These are phyloP conservation scores for Bryconaethiops microstoma DNA, from an alignment of 2,797 vertebrate species.

Conservation along the genomic window DNA sequence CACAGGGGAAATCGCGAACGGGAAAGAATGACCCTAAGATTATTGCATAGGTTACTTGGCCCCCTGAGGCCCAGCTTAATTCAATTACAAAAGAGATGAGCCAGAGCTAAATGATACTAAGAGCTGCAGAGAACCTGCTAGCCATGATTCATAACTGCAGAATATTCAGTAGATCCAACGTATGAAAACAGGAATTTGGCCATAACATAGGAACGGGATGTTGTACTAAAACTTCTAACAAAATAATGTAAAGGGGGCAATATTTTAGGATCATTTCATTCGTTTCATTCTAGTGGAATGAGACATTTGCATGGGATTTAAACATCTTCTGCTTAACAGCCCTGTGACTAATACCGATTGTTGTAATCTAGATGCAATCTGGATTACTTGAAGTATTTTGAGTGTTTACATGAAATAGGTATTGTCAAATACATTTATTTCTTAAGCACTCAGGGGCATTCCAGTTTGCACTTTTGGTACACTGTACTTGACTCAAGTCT, in stretches of 20 bases:
- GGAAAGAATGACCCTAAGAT: constrained; percentile 83
- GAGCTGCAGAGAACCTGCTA: constrained; percentile 36
- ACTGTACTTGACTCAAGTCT: constrained; percentile 21
- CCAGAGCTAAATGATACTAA: constrained; percentile 80
- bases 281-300: constrained; percentile 35
- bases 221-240: not conserved
- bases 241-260: not conserved
- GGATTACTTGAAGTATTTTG: constrained; percentile 10
- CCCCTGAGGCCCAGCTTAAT: constrained; percentile 80
- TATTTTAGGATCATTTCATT: constrained; percentile 29
- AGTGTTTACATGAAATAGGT: constrained; percentile 3
- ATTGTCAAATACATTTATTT: constrained; percentile 18
- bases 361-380: constrained; percentile 23
- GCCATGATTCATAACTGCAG: constrained; percentile 34
- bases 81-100: constrained; percentile 85
- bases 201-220: not conserved
- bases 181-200: constrained; percentile 9
- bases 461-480: constrained; percentile 11
- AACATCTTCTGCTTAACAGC: constrained; percentile 19
- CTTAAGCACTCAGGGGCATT: constrained; percentile 9
- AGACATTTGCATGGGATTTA: constrained; percentile 24
- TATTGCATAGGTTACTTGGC: constrained; percentile 80
- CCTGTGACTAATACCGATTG: constrained; percentile 5
- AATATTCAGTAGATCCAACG: not conserved
- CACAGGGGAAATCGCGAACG: constrained; percentile 73